Evolutionary conservation across 1,140 invertebrate species (phyloP).

Genomic region (Ostrea denselamellosa): DNA sequence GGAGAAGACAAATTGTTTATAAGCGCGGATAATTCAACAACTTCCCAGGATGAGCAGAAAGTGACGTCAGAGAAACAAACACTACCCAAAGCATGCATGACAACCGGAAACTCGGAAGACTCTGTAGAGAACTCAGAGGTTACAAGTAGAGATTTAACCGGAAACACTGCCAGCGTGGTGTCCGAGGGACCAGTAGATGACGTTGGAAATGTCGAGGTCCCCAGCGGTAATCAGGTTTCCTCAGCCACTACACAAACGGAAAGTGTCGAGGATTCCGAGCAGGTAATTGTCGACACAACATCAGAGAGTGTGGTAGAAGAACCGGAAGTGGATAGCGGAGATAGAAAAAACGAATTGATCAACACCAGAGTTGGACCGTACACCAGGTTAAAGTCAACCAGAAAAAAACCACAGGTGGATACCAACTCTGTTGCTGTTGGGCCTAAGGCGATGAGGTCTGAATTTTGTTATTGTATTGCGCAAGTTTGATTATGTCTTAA

Average conservation of each 20-base stretch:
- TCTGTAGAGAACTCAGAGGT: background rate
- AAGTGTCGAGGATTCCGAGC: background rate
- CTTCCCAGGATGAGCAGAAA: background rate
- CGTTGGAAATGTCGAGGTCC: background rate
- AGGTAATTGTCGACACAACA: background rate
- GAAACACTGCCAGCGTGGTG: no score
- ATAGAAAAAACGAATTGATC: conserved; percentile 14
- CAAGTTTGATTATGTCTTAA: no score
- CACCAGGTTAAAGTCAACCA: conserved; percentile 13
- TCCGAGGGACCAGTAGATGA: background rate
- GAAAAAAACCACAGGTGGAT: conserved; percentile 12
- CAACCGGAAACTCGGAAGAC: background rate
- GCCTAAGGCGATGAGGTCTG: conserved; percentile 28
- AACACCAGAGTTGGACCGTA: background rate
- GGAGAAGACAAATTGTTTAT: background rate
- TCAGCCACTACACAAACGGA: background rate
- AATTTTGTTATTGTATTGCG: no score
- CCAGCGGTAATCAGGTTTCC: background rate
- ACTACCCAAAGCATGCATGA: background rate
- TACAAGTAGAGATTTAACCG: no score
- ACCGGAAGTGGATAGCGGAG: background rate
- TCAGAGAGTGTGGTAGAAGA: background rate
- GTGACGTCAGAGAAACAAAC: background rate
- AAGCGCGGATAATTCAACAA: background rate
- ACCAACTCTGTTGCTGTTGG: background rate